These are phyloP conservation scores for Rhyacophila brunnea DNA, from an alignment of 1,140 invertebrate species.

Conservation along the genomic window DNA sequence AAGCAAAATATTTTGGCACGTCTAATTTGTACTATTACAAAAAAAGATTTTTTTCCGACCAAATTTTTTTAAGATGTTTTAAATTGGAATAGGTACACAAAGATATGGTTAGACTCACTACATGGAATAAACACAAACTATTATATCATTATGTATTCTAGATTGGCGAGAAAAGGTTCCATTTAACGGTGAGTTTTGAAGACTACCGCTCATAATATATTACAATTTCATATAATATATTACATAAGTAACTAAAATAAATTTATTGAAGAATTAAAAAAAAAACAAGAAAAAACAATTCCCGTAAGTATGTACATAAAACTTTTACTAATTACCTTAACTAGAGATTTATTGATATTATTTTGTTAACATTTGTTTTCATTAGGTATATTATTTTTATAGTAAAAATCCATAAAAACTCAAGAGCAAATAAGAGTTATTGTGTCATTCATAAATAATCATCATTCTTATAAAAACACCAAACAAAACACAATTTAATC, in stretches of 20 bases:
- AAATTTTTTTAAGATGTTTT: too few species aligned
- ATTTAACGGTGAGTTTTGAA: background rate
- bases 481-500: slow-evolving; percentile 4
- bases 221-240: background rate
- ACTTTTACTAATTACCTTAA: background rate
- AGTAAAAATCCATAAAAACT: too few species aligned
- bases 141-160: slow-evolving; percentile 6
- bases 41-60: background rate
- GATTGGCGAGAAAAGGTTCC: slow-evolving; percentile 32
- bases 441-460: too few species aligned
- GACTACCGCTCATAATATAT: background rate
- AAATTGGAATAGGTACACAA: background rate
- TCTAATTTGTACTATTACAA: slow-evolving; percentile 13
- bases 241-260: too few species aligned
- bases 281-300: too few species aligned
- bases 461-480: background rate
- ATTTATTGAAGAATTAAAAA: background rate
- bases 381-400: background rate
- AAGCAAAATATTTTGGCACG: slow-evolving; percentile 13
- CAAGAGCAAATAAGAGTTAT: too few species aligned
- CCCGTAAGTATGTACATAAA: background rate
- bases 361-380: background rate
- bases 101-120: background rate
- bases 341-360: background rate
- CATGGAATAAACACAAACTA: too few species aligned